Evolutionary conservation across 2,888 invertebrate genomes (phyloP).

Genomic region (Rotaria magnacalcarata): DNA sequence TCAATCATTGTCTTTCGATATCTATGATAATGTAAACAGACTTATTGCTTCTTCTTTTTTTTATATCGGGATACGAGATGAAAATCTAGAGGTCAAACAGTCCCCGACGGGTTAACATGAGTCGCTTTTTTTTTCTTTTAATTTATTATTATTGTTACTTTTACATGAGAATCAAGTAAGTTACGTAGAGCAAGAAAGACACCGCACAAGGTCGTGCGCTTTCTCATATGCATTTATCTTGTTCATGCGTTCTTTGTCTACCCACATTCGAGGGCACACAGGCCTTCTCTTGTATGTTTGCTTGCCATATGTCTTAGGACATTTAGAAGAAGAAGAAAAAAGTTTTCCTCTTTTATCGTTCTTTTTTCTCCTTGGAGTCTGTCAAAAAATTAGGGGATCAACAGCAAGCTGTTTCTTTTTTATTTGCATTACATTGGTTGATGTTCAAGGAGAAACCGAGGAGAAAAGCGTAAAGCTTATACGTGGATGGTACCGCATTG

Average conservation of each 20-base stretch:
- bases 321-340: background rate
- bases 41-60: background rate
- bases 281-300: background rate
- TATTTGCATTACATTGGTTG: constrained; percentile 16
- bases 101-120: background rate
- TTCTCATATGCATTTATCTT: background rate
- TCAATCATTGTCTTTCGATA: background rate
- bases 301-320: constrained; percentile 32
- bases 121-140: background rate
- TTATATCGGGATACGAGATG: background rate
- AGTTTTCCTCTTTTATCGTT: background rate
- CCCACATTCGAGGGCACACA: background rate
- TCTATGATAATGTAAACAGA: background rate
- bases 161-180: background rate
- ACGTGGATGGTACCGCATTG: constrained; percentile 21
- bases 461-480: background rate
- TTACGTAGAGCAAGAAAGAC: background rate
- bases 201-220: background rate
- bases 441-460: background rate
- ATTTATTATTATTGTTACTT: background rate
- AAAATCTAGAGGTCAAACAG: background rate
- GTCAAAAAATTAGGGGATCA: constrained; percentile 33
- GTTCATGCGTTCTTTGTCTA: background rate
- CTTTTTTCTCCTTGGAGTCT: constrained; percentile 17
- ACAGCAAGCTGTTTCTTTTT: constrained; percentile 12